A percentile compares a stretch with the other conserved stretches of the same genome.
phyloP scores from a whole-genome alignment of 2,888 invertebrate species.

The Drosophila incognita region DNA sequence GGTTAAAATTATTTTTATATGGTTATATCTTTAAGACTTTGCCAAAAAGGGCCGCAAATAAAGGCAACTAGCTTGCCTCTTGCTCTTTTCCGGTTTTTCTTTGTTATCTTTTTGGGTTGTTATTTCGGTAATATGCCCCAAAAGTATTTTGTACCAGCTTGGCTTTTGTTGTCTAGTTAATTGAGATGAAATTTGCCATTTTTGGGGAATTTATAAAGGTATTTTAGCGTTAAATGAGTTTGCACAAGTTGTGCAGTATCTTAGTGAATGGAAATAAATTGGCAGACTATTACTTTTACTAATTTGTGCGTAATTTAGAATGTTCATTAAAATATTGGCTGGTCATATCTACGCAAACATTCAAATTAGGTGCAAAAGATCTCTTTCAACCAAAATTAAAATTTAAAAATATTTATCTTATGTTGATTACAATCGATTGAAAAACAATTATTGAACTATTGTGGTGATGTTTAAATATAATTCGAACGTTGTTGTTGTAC shows the following conservation, averaged over 20 bases:
- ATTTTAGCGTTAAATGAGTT: constrained; percentile 35
- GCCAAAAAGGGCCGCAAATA: constrained; percentile 29
- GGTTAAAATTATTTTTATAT: constrained; percentile 70
- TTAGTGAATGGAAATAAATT: constrained; percentile 10
- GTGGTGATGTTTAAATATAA: background rate
- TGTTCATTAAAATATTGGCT: background rate
- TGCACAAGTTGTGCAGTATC: constrained; percentile 11
- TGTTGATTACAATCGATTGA: background rate
- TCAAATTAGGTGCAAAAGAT: background rate
- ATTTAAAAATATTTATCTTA: background rate
- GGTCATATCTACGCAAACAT: background rate
- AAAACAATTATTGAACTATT: background rate
- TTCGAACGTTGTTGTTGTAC: background rate
- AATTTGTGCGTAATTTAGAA: constrained; percentile 2
- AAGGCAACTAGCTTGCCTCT: constrained; percentile 21
- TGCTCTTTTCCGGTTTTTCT: constrained; percentile 34
- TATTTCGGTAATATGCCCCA: constrained; percentile 31
- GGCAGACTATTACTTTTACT: constrained; percentile 18
- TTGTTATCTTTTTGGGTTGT: constrained; percentile 46
- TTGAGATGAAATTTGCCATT: constrained; percentile 56
- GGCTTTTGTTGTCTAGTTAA: constrained; percentile 52
- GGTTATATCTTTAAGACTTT: constrained; percentile 54
- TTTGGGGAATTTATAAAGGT: constrained; percentile 37
- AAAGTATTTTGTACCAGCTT: constrained; percentile 44
- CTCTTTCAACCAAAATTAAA: background rate